Evolutionary conservation across 2,113 vertebrate genomes (phyloP).

Genomic region (Alethe diademata): DNA sequence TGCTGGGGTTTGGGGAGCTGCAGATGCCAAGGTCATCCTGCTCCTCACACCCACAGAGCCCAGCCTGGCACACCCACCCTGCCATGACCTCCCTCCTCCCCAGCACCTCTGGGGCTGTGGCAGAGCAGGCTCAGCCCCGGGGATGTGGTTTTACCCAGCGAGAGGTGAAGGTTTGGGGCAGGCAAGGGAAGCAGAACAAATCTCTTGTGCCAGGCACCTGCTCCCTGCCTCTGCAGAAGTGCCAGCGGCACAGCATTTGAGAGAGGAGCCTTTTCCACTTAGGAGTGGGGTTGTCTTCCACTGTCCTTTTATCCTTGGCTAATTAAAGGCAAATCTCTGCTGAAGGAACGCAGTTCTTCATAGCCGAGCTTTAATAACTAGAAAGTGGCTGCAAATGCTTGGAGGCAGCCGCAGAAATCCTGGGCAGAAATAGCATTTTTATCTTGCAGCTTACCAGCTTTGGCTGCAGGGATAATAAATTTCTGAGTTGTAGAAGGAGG

Average conservation of each 20-base stretch:
- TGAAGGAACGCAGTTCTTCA: background rate
- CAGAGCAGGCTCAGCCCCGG: background rate
- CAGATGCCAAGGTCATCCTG: background rate
- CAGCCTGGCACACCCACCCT: background rate
- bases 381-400: background rate
- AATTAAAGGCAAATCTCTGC: constrained; percentile 56
- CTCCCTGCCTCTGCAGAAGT: constrained; percentile 9
- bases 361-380: background rate
- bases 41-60: accelerated
- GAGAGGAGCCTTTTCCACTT: background rate
- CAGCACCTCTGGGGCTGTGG: accelerated
- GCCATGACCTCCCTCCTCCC: background rate
- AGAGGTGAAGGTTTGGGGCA: background rate
- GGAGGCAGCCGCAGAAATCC: constrained; percentile 35
- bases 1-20: accelerated
- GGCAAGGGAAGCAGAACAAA: constrained; percentile 43
- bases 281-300: background rate
- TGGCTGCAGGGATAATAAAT: background rate
- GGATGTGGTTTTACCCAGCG: accelerated
- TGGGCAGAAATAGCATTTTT: constrained; percentile 34
- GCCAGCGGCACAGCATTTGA: background rate
- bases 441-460: constrained; percentile 26
- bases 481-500: background rate
- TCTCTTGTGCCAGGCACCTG: constrained; percentile 53
- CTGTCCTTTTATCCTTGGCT: constrained; percentile 62